Percentiles rank a stretch among this genome's conserved stretches.
These are phyloP conservation scores for Eristalis intricaria DNA, from an alignment of 2,888 invertebrate genomes.

Conservation along the genomic window DNA sequence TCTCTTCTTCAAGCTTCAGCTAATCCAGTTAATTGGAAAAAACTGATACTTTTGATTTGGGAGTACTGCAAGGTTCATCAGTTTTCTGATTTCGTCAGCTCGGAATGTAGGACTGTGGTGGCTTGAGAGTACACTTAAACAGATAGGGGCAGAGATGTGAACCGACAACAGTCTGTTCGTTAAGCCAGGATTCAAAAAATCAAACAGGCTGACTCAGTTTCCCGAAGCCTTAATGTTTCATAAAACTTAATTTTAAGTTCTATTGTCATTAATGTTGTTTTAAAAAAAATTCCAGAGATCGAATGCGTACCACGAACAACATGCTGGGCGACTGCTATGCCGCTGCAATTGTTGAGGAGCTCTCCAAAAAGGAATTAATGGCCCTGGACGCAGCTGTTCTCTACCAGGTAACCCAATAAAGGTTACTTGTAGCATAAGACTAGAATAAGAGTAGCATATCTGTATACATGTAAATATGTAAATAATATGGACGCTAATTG, in stretches of 20 bases:
- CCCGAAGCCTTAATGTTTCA: not conserved
- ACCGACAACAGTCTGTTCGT: no score
- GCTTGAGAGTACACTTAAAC: no score
- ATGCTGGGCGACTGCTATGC: constrained; percentile 94
- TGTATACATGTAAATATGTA: not conserved
- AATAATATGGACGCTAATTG: no score
- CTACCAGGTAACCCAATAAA: constrained; percentile 82
- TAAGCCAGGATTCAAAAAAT: no score
- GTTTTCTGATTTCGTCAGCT: no score
- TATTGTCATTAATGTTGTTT: not conserved
- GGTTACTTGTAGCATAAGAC: constrained; percentile 14
- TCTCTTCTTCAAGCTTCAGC: no score
- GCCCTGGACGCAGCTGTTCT: constrained; percentile 86
- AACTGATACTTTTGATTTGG: no score
- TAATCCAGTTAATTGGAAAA: no score
- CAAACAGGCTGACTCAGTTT: no score
- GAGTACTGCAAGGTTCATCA: no score
- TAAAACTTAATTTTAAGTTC: not conserved
- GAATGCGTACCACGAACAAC: constrained; percentile 93
- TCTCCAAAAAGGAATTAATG: constrained; percentile 91
- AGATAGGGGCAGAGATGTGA: no score
- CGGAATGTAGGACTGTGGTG: no score
- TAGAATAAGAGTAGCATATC: not conserved
- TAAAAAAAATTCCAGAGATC: constrained; percentile 86
- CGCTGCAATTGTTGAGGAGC: constrained; percentile 91